These are phyloP conservation scores for Rhodeus uyekii DNA, from an alignment of 2,797 vertebrate genomes.

Conservation along the genomic window DNA sequence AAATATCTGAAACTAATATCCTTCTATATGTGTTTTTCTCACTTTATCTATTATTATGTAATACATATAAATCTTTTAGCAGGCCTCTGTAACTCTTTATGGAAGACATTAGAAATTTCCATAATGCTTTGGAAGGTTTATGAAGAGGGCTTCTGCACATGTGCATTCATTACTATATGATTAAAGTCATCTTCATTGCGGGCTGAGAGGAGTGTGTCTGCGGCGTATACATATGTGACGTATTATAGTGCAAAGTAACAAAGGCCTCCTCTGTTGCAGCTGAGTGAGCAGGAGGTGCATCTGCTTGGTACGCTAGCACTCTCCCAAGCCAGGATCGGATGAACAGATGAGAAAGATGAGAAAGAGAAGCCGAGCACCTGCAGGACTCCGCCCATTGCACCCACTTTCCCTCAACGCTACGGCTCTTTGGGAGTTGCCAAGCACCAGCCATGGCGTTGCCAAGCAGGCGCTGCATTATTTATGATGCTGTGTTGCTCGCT, in stretches of 20 bases:
- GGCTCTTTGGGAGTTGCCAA: constrained; percentile 70
- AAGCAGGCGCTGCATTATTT: constrained; percentile 79
- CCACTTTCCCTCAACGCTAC: constrained; percentile 44
- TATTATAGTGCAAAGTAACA: constrained; percentile 51
- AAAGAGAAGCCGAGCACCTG: constrained; percentile 56
- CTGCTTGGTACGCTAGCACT: constrained; percentile 45
- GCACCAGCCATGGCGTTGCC: constrained; percentile 68
- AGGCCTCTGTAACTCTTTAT: not conserved
- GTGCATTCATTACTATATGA: not conserved
- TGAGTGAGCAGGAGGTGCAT: constrained; percentile 56
- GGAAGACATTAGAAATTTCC: not conserved
- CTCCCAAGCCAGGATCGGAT: constrained; percentile 46
- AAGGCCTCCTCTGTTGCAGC: constrained; percentile 55
- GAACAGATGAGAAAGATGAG: constrained; percentile 49
- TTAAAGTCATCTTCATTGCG: not conserved
- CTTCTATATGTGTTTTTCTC: not conserved
- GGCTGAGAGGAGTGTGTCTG: not conserved
- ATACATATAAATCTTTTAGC: not conserved
- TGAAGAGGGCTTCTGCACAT: not conserved
- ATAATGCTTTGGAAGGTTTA: not conserved
- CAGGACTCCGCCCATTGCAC: constrained; percentile 45
- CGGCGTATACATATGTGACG: constrained; percentile 3
- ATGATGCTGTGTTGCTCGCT: constrained; percentile 62
- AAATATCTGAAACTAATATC: not conserved
- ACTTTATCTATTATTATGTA: not conserved